phyloP scores from a whole-genome alignment of 2,113 vertebrate genomes.

The Seriola quinqueradiata region DNA sequence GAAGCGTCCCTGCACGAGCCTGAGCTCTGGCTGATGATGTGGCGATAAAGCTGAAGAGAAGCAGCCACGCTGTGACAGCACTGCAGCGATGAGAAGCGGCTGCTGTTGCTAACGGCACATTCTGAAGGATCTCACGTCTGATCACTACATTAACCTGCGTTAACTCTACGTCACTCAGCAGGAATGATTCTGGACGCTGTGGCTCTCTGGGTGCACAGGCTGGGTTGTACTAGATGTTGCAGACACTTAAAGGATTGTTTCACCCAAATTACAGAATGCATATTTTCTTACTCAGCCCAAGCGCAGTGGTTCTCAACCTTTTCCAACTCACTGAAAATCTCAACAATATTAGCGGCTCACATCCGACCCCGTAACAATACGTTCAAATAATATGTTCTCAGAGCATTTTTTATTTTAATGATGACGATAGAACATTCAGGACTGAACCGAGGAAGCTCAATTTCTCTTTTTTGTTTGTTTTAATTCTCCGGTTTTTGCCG shows the following conservation, averaged over 20 bases:
- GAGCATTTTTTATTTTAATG: too few relatives aligned
- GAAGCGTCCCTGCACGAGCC: conserved; percentile 27
- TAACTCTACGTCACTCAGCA: conserved; percentile 11
- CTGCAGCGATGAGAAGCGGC: conserved; percentile 36
- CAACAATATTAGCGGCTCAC: too few relatives aligned
- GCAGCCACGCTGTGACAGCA: conserved; percentile 45
- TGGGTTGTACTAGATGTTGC: too few relatives aligned
- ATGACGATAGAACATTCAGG: too few relatives aligned
- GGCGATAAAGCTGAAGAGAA: conserved; percentile 44
- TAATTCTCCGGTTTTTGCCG: too few relatives aligned
- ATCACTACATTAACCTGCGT: background rate
- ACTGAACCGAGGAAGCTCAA: too few relatives aligned
- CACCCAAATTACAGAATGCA: background rate
- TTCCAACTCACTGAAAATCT: too few relatives aligned
- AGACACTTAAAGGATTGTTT: background rate
- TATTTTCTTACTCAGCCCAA: background rate
- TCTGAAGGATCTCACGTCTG: background rate
- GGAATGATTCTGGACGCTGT: background rate
- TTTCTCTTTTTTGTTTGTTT: too few relatives aligned
- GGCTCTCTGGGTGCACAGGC: background rate
- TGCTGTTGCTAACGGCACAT: background rate
- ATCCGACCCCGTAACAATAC: too few relatives aligned
- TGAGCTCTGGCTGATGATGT: conserved; percentile 2
- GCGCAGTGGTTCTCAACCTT: too few relatives aligned
- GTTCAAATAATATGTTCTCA: too few relatives aligned